Base-by-base conservation (phyloP, 2,888 invertebrate genomes). In the Hipparchia semele region DNA sequence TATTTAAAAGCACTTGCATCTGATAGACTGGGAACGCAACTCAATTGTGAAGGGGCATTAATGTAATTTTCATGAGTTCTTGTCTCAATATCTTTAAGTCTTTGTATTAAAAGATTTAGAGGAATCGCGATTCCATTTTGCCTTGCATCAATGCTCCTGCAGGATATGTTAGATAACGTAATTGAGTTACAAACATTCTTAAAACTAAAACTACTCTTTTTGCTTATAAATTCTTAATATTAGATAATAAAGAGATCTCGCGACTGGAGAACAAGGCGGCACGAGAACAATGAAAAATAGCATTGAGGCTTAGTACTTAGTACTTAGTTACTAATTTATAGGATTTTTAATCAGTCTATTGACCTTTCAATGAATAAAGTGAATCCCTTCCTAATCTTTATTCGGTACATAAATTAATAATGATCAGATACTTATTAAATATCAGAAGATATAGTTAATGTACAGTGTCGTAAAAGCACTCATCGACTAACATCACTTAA, bases 1-100 rank as follows among this genome's bases (percentile, higher is more conserved):
- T 67, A 71, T 71, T 66, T 46, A 67, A 61, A 23, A 54, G 67
- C 59, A 7, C 66, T n/a, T 56, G 46, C 45, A 39, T 58, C 23
- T 8, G 46, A 49, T 46, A 23, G 62, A 59, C 33, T 59, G 9
- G 9, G 9, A 33, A 33, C 59, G 59, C 59, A 33, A 59, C 33
- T 59, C 33, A 59, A 59, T 59, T 59, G 59, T 59, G 33, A 13
- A 13, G 56, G 7, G 33, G 33, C 10, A 1, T 0, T 9, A 3
- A 59, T 59, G 58, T 3, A 59, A 59, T 59, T 59, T 59, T 59
- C 59, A 33, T 33, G 59, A 59, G 59, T 10, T 59, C 33, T 33
- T 59, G 33, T 59, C 59, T 23, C 33, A 59, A 10, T 33, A 59
- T 59, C 33, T 59, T 10, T 1, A 33, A 33, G 33, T 10, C 59